Conservation (phyloP, 2,888 invertebrate species). For the Sturmia bella region DNA sequence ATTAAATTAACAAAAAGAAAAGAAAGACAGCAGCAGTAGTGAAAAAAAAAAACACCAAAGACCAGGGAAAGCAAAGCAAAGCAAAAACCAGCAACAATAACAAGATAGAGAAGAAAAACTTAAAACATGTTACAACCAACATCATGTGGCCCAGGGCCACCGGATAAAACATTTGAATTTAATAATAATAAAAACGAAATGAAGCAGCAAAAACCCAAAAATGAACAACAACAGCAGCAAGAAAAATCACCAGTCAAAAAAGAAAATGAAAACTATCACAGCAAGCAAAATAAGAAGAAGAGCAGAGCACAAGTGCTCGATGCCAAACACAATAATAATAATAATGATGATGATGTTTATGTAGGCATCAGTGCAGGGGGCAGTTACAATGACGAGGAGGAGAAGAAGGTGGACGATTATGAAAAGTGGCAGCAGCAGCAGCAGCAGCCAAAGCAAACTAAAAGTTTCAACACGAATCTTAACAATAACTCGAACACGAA, state of each 20-base stretch:
- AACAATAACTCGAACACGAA: no score
- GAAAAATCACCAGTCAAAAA: not conserved
- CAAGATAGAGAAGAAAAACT: slow-evolving; percentile 56
- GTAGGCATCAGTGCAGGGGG: slow-evolving; percentile 5
- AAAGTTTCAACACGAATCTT: slow-evolving; percentile 39
- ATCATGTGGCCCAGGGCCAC: slow-evolving; percentile 81
- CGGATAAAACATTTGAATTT: slow-evolving; percentile 69
- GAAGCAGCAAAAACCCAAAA: slow-evolving; percentile 27
- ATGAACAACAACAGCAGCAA: slow-evolving; percentile 55
- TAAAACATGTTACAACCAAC: slow-evolving; percentile 80
- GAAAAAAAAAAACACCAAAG: slow-evolving; percentile 58
- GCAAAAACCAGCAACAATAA: slow-evolving; percentile 47
- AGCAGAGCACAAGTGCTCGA: not conserved
- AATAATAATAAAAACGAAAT: slow-evolving; percentile 58
- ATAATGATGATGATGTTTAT: slow-evolving; percentile 15
- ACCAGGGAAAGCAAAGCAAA: slow-evolving; percentile 35
- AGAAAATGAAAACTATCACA: slow-evolving; percentile 27
- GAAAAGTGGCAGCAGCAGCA: slow-evolving; percentile 49
- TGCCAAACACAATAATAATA: not conserved
- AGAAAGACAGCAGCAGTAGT: slow-evolving; percentile 20
- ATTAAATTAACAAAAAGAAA: slow-evolving; percentile 46
- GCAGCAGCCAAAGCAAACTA: slow-evolving; percentile 52
- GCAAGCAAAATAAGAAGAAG: slow-evolving; percentile 10
- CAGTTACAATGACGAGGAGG: slow-evolving; percentile 47
- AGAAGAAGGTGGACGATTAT: slow-evolving; percentile 56